A percentile compares a stretch with the other conserved stretches of the same genome.
Evolutionary conservation across 2,797 vertebrate genomes (phyloP).

Genomic region (Clamator glandarius): DNA sequence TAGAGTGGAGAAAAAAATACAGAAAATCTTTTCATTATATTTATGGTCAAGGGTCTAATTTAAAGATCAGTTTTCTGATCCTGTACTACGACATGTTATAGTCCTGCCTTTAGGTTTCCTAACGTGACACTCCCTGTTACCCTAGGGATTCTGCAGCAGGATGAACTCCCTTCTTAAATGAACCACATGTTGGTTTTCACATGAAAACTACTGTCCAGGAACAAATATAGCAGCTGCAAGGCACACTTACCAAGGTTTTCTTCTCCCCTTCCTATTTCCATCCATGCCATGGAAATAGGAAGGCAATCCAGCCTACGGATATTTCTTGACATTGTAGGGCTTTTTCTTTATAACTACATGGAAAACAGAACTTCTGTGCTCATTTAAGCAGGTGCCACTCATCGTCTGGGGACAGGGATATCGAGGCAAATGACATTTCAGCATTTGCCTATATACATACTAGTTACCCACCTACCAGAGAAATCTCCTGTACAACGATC

Average conservation of each 20-base stretch:
- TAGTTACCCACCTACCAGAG: background rate
- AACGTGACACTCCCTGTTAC: background rate
- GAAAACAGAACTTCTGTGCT: background rate
- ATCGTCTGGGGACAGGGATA: background rate
- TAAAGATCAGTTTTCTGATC: background rate
- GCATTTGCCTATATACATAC: background rate
- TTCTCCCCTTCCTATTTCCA: background rate
- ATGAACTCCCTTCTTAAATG: background rate
- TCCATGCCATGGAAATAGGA: accelerated
- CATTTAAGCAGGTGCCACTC: background rate
- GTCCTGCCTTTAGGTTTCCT: background rate
- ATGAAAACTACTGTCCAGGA: background rate
- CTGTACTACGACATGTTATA: background rate
- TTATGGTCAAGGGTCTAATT: background rate
- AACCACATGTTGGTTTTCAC: accelerated
- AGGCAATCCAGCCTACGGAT: background rate
- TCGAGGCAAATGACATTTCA: background rate
- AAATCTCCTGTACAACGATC: background rate
- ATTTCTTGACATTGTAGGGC: background rate
- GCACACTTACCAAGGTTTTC: background rate
- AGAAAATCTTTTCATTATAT: background rate
- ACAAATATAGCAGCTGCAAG: background rate
- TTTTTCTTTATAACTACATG: background rate
- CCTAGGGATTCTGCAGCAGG: background rate
- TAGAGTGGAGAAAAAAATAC: background rate